Conservation (phyloP, 2,888 invertebrate genomes). For the Slavum lentiscoides region DNA sequence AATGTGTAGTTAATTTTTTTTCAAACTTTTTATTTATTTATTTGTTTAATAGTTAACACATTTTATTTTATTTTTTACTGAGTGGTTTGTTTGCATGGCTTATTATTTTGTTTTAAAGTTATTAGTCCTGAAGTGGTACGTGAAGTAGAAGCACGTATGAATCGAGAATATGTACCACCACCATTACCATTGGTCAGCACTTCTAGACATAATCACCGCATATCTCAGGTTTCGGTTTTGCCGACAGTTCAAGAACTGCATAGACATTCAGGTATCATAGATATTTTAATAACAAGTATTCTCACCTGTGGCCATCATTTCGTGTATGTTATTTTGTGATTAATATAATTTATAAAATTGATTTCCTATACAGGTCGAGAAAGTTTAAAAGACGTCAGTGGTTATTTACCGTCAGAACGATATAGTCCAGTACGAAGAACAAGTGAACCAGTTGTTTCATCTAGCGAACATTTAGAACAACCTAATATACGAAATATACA, state of each 20-base stretch:
- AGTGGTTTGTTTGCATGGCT: slow-evolving; percentile 54
- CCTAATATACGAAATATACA: slow-evolving; percentile 66
- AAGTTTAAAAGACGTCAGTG: slow-evolving; percentile 63
- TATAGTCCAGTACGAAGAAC: slow-evolving; percentile 91
- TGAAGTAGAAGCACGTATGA: slow-evolving; percentile 88
- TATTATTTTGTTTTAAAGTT: slow-evolving; percentile 64
- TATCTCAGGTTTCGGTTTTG: slow-evolving; percentile 58
- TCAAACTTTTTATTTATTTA: slow-evolving; percentile 20
- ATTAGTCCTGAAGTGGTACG: slow-evolving; percentile 86
- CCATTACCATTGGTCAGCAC: slow-evolving; percentile 62
- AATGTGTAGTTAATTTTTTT: slow-evolving; percentile 11
- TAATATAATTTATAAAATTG: slow-evolving; percentile 29
- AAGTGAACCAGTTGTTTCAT: slow-evolving; percentile 65
- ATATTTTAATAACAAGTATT: not conserved
- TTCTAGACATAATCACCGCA: slow-evolving; percentile 54
- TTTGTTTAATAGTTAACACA: slow-evolving; percentile 53
- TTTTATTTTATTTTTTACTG: slow-evolving; percentile 57
- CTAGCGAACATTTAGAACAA: slow-evolving; percentile 55
- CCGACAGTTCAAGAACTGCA: slow-evolving; percentile 74
- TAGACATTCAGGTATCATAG: slow-evolving; percentile 52
- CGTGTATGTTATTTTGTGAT: slow-evolving; percentile 16
- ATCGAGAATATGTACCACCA: slow-evolving; percentile 75
- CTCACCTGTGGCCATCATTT: not conserved
- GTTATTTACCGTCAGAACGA: slow-evolving; percentile 68
- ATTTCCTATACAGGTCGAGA: slow-evolving; percentile 61